These are phyloP conservation scores for Rhopalosiphum maidis DNA, from an alignment of 1,140 invertebrate genomes.

Conservation along the genomic window DNA sequence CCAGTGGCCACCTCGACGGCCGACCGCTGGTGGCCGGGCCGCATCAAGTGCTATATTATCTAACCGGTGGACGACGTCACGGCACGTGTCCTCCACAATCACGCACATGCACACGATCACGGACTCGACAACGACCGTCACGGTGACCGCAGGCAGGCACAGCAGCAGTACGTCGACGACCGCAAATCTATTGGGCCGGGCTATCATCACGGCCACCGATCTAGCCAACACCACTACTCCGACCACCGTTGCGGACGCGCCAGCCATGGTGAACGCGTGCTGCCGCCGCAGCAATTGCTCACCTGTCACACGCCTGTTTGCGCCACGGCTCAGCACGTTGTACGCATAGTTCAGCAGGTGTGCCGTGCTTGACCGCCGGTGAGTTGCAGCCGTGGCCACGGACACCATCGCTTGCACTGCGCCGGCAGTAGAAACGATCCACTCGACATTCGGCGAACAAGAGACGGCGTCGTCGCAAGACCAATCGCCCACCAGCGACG, in stretches of 20 bases:
- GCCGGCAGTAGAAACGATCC: neutral
- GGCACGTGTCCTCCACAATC: neutral
- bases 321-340: neutral
- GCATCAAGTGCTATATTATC: neutral
- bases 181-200: neutral
- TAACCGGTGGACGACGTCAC: neutral
- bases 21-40: too few species aligned
- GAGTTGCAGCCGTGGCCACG: neutral
- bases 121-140: neutral
- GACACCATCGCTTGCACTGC: neutral
- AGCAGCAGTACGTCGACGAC: neutral
- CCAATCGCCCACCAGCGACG: neutral
- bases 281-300: neutral
- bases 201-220: neutral
- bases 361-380: neutral
- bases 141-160: neutral
- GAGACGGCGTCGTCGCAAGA: neutral
- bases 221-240: neutral
- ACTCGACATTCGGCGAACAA: neutral
- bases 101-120: neutral
- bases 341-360: neutral
- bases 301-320: neutral
- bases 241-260: neutral
- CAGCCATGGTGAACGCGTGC: neutral
- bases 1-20: neutral